These are phyloP conservation scores for Morpho achilles DNA, from an alignment of 2,888 invertebrate genomes.

Conservation along the genomic window DNA sequence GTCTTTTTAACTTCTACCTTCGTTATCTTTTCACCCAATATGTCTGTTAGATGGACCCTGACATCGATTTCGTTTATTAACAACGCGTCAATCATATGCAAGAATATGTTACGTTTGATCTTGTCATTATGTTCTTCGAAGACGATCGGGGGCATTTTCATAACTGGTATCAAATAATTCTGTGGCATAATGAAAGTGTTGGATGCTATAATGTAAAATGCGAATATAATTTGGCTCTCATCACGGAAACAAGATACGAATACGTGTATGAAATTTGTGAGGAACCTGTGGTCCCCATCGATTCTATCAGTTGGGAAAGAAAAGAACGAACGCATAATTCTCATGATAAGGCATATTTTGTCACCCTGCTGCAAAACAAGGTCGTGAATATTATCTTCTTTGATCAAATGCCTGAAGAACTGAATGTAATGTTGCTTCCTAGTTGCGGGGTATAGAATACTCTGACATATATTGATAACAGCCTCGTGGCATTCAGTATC, in stretches of 20 bases:
- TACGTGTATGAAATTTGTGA: constrained; percentile 56
- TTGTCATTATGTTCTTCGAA: constrained; percentile 53
- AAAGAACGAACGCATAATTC: constrained; percentile 63
- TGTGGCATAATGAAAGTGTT: constrained; percentile 57
- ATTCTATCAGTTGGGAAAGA: constrained; percentile 53
- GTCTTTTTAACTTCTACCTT: constrained; percentile 64
- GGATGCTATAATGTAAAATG: constrained; percentile 59
- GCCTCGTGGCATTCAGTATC: constrained; percentile 43
- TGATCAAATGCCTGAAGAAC: constrained; percentile 57
- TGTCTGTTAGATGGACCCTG: constrained; percentile 55
- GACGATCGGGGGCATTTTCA: constrained; percentile 45
- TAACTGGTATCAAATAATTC: constrained; percentile 54
- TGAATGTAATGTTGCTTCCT: constrained; percentile 57
- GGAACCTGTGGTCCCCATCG: constrained; percentile 43
- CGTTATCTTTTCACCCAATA: constrained; percentile 54
- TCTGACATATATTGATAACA: constrained; percentile 50
- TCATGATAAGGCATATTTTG: constrained; percentile 63
- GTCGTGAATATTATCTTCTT: constrained; percentile 57
- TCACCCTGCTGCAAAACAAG: constrained; percentile 65
- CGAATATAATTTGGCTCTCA: constrained; percentile 62
- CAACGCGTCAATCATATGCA: constrained; percentile 56
- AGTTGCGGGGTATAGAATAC: constrained; percentile 54
- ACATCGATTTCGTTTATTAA: constrained; percentile 61
- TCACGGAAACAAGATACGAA: constrained; percentile 57
- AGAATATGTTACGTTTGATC: constrained; percentile 53